Evolutionary conservation across 2,113 vertebrate genomes (phyloP).

Genomic region (Riparia riparia): DNA sequence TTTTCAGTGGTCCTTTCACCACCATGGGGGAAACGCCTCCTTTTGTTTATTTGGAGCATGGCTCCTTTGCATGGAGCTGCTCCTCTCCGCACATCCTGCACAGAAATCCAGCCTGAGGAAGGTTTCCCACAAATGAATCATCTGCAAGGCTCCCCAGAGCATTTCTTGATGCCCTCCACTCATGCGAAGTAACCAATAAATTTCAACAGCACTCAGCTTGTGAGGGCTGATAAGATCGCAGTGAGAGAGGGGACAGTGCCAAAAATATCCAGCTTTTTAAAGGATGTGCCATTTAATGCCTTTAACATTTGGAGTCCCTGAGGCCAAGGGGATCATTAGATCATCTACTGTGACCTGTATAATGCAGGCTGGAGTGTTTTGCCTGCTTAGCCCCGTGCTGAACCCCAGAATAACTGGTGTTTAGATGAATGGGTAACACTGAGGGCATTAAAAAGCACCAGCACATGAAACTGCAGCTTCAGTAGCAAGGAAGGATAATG

Average conservation of each 20-base stretch:
- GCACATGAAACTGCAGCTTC: conserved; percentile 9
- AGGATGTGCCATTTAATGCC: conserved; percentile 54
- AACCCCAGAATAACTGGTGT: conserved; percentile 3
- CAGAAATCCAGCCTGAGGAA: background rate
- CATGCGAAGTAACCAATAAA: conserved; percentile 39
- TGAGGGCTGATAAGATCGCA: conserved; percentile 60
- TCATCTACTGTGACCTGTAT: conserved; percentile 34
- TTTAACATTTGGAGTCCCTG: conserved; percentile 48
- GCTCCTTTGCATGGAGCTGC: background rate
- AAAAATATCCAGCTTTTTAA: conserved; percentile 42
- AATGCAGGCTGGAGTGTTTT: conserved; percentile 10
- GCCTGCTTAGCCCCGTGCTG: background rate
- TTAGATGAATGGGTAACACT: background rate
- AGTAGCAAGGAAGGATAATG: background rate
- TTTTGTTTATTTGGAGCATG: background rate
- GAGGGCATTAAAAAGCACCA: conserved; percentile 10
- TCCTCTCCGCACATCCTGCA: background rate
- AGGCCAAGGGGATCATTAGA: conserved; percentile 55
- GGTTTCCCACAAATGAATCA: conserved; percentile 64
- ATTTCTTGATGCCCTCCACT: conserved; percentile 24
- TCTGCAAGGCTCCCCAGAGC: background rate
- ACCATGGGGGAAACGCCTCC: background rate
- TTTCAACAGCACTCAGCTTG: background rate
- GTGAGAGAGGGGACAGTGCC: conserved; percentile 46
- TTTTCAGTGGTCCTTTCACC: background rate